phyloP scores from a whole-genome alignment of 1,140 invertebrate genomes.

The Ganaspis sp. region DNA sequence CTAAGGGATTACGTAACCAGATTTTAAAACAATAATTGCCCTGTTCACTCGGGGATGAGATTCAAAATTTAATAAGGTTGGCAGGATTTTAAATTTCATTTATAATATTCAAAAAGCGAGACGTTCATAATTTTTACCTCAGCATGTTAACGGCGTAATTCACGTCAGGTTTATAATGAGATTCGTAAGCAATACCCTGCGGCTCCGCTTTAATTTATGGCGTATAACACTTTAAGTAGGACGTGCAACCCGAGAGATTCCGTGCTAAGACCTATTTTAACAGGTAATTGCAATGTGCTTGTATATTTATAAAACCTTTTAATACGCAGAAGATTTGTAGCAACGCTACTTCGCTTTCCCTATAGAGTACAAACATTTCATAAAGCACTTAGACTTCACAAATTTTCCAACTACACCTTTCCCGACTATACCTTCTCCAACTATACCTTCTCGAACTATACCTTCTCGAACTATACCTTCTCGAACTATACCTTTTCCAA shows the following conservation, averaged over 20 bases:
- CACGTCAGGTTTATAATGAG: constrained; percentile 27
- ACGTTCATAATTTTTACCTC: constrained; percentile 1
- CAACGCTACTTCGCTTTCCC: neutral
- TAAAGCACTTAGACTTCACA: neutral
- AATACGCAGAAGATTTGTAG: constrained; percentile 24
- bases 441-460: too few relatives aligned
- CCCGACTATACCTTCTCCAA: too few relatives aligned
- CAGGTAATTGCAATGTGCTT: constrained; percentile 29
- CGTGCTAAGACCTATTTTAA: constrained; percentile 29
- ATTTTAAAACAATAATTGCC: too few relatives aligned
- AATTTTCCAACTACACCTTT: neutral
- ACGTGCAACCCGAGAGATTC: constrained; percentile 26
- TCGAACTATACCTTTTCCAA: too few relatives aligned
- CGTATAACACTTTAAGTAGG: constrained; percentile 30
- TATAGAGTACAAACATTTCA: neutral
- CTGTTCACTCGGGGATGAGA: neutral
- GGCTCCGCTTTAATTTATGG: constrained; percentile 30
- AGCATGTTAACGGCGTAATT: constrained; percentile 22
- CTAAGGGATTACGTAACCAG: too few relatives aligned
- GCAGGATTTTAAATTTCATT: constrained; percentile 3
- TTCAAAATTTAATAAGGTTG: constrained; percentile 16
- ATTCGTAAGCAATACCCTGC: constrained; percentile 30
- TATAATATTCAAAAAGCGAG: constrained; percentile 26
- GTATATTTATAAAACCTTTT: constrained; percentile 30
- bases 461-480: too few relatives aligned